Percentiles rank a stretch among this genome's conserved stretches.
These are phyloP conservation scores for Leuciscus idus DNA, from an alignment of 2,113 vertebrate species.

Conservation along the genomic window DNA sequence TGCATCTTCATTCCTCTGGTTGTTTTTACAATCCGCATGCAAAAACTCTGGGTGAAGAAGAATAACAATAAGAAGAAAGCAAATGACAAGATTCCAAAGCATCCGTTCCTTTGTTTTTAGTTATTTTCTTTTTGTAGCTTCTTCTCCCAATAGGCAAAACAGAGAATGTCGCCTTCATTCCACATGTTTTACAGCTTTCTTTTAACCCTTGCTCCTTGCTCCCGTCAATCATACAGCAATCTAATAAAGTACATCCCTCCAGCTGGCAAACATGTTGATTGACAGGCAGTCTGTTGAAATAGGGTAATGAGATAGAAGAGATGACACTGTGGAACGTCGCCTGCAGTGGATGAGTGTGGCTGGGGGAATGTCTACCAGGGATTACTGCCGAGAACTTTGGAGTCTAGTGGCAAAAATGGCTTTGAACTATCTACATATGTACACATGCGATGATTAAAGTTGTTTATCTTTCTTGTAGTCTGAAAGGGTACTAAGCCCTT, in stretches of 20 bases:
- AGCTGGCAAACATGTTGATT: conserved; percentile 42
- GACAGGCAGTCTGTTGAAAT: conserved; percentile 48
- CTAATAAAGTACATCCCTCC: conserved; percentile 37
- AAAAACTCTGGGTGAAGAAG: neutral
- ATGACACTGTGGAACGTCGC: conserved; percentile 41
- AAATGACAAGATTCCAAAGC: neutral
- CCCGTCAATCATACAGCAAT: conserved; percentile 45
- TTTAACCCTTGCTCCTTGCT: conserved; percentile 35
- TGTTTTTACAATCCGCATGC: neutral
- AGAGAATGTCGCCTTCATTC: conserved; percentile 4
- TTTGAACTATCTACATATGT: conserved; percentile 37
- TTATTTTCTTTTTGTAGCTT: neutral
- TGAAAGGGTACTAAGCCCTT: conserved; percentile 14
- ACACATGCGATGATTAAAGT: conserved; percentile 34
- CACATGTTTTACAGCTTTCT: neutral
- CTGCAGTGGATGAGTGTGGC: conserved; percentile 19
- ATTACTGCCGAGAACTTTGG: conserved; percentile 23
- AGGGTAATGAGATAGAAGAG: conserved; percentile 48
- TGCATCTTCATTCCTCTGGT: neutral
- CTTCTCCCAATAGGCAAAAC: conserved; percentile 12
- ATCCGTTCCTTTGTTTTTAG: neutral
- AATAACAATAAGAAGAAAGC: neutral
- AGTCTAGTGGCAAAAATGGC: conserved; percentile 25
- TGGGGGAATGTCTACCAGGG: conserved; percentile 30
- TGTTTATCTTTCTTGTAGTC: conserved; percentile 43